Evolutionary conservation across 2,113 vertebrate species (phyloP), one percentile per base, ranked within the genome.

Genomic region (Rafetus swinhoei): DNA sequence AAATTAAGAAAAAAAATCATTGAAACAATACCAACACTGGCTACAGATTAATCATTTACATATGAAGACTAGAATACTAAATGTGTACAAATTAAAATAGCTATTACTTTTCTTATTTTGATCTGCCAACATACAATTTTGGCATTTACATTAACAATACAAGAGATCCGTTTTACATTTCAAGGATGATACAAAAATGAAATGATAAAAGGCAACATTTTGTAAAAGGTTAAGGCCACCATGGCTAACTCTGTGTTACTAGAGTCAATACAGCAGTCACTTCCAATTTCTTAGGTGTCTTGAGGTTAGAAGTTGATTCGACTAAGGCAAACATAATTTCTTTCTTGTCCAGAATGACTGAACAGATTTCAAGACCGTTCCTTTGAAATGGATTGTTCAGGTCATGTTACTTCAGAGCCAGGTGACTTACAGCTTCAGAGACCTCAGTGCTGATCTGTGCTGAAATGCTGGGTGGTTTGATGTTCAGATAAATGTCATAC

Each of bases 401-500:
- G 82, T 92, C 84, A 39, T 79, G 81, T 98, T 94, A 98, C 93
- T 97, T 93, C 60, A 97, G 60, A 89, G 93, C 65, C 92, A 96
- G 89, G 79, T 97, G 90, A 60, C 88, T 74, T 50, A 92, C 27
- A 16, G 97, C 88, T 32, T 98, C 97, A 0, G 97, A 96, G 81
- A 98, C 95, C 91, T 99, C 98, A 0, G 93, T 92, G 86, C 98
- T 98, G 96, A 98, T 97, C 96, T 98, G 98, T 39, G 98, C 94
- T 3, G 98, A 90, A 27, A 98, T 88, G 94, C 97, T 98, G 29
- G 98, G 95, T 5, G 98, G 95, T 1, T 91, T 97, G 32, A 99
- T 95, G 5, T 99, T 98, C 95, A 99, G 98, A 96, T 98, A 98
- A 89, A 99, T 96, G 96, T 99, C 99, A 5, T 99, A 99, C 97